A percentile compares a stretch with the other conserved stretches of the same genome.
These are phyloP conservation scores for Pollenia griseotomentosa DNA, from an alignment of 2,888 invertebrate species.

Conservation along the genomic window DNA sequence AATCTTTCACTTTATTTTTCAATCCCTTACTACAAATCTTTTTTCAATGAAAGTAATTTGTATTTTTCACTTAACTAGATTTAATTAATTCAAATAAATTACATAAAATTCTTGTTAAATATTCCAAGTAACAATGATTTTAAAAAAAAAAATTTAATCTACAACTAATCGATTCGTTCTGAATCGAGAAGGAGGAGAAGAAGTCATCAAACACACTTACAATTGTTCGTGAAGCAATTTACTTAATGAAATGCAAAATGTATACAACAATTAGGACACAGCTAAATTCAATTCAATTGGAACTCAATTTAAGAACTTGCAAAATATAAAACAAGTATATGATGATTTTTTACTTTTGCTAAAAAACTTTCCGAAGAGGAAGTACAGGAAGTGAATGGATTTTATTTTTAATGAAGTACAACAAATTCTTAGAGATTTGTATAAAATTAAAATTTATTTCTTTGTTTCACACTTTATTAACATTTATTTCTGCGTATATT, in stretches of 20 bases:
- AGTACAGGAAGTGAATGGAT: neutral
- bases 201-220: neutral
- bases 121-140: neutral
- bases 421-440: conserved; percentile 20
- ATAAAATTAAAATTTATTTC: conserved; percentile 2
- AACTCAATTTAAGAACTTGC: neutral
- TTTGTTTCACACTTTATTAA: neutral
- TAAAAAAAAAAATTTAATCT: conserved; percentile 32
- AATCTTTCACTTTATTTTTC: neutral
- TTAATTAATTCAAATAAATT: conserved; percentile 28
- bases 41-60: conserved; percentile 1
- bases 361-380: neutral
- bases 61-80: neutral
- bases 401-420: neutral
- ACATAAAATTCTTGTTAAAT: neutral
- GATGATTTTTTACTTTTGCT: neutral
- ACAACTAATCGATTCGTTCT: conserved; percentile 18
- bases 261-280: conserved; percentile 48
- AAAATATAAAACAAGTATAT: neutral
- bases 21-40: neutral
- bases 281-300: conserved; percentile 30
- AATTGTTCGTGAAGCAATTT: conserved; percentile 47
- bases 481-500: neutral
- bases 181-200: neutral
- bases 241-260: conserved; percentile 46